Base-by-base conservation (phyloP, 2,797 vertebrate genomes). In the Falco cherrug region DNA sequence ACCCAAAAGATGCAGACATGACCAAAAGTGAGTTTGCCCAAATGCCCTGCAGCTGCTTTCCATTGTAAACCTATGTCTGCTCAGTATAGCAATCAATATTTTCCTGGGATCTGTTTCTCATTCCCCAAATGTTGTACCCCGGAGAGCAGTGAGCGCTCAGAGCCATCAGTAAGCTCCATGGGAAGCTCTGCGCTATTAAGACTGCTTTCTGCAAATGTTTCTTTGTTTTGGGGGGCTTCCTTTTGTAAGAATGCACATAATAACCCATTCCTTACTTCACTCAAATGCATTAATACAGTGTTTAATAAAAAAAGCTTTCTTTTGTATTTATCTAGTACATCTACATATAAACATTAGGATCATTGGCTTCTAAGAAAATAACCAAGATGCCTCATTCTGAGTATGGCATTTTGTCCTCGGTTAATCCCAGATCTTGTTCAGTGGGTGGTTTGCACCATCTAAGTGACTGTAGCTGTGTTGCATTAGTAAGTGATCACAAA, bases 371-470 rank as follows among this genome's bases (percentile, higher is more conserved):
- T 84, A 31, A 79, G 90, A 91, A 86, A 89, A 53, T 21, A 69
- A 35, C 48, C 53, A 45, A 89, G 59, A 68, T 87, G 67, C 19
- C 67, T 90, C 28, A 1, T 84, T 82, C 78, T 11, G 3, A 89
- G 41, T 39, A 18, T 7, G 50, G 63, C 33, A 19, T 64, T 92
- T 87, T 89, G 90, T 90, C 85, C 63, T 93, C 67, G 83, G 53
- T 89, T 87, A 90, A 90, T 97, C 70, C 85, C 68, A 50, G 77
- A 53, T 80, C 63, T 73, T 89, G 67, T 70, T 89, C 80, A 84
- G 59, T 48, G 77, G 64, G 43, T 94, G 80, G 87, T 88, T 91
- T 88, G 76, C 84, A 64, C 53, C 43, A 13, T 3, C 43, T 28
- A 39, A 85, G 39, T 33, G 45, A 51, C 68, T 41, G 37, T 33